phyloP scores from a whole-genome alignment of 2,888 invertebrate genomes.

The Mythimna loreyi region DNA sequence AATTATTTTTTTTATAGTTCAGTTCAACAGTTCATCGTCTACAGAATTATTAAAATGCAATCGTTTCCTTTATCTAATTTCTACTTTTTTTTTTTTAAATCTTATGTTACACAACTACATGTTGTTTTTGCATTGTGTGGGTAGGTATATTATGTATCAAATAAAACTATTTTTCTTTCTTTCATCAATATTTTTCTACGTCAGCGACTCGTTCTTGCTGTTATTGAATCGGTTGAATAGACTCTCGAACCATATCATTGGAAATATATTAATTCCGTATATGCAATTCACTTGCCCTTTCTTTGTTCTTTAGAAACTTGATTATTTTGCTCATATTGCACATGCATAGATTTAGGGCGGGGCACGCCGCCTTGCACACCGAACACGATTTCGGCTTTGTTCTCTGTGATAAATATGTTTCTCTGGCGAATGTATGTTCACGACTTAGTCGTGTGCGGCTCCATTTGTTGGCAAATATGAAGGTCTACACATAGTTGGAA shows the following conservation, averaged over 20 bases:
- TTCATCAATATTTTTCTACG: neutral
- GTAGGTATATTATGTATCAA: too few species aligned
- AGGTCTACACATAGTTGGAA: constrained; percentile 49
- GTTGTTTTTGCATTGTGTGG: too few species aligned
- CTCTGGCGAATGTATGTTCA: constrained; percentile 65
- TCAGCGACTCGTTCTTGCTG: neutral
- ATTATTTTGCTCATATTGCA: constrained; percentile 51
- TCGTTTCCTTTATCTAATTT: neutral
- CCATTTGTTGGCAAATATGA: constrained; percentile 45
- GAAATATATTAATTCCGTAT: neutral
- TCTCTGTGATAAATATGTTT: constrained; percentile 62
- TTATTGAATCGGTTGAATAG: neutral
- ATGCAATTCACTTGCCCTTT: constrained; percentile 35
- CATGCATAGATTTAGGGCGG: constrained; percentile 58
- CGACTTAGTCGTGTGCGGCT: constrained; percentile 57
- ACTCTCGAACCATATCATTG: neutral
- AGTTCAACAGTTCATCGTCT: neutral
- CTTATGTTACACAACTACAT: too few species aligned
- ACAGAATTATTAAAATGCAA: neutral
- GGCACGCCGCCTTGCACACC: constrained; percentile 55
- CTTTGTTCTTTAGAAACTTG: constrained; percentile 53
- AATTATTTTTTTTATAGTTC: neutral
- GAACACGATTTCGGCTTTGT: constrained; percentile 69
- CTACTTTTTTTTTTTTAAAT: too few species aligned
- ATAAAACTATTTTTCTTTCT: too few species aligned